phyloP scores from a whole-genome alignment of 1,140 invertebrate species.

The Solenopsis invicta region DNA sequence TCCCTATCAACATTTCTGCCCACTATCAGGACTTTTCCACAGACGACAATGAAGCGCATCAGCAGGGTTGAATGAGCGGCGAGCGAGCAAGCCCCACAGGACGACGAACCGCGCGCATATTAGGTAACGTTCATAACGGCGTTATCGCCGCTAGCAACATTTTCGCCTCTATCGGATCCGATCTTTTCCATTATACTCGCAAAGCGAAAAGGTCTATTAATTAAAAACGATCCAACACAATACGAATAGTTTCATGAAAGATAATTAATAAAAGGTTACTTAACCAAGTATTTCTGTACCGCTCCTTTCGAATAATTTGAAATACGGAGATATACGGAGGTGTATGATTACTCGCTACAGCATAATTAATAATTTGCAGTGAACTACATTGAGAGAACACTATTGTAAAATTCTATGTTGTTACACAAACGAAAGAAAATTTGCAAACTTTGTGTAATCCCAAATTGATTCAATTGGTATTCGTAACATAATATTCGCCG shows the following conservation, averaged over 20 bases:
- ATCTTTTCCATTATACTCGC: background rate
- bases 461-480: background rate
- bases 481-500: background rate
- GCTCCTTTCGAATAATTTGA: background rate
- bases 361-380: background rate
- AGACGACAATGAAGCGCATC: conserved; percentile 41
- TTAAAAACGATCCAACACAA: background rate
- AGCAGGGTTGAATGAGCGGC: conserved; percentile 65
- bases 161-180: background rate
- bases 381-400: background rate
- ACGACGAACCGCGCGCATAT: conserved; percentile 67
- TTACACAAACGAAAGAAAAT: background rate
- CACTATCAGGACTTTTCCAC: conserved; percentile 32
- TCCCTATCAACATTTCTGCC: conserved; percentile 5
- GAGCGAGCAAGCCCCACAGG: conserved; percentile 36
- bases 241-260: background rate
- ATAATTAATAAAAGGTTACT: background rate
- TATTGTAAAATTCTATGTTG: background rate
- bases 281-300: background rate
- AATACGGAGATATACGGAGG: background rate
- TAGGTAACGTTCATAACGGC: conserved; percentile 57
- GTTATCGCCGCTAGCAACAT: background rate
- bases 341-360: background rate
- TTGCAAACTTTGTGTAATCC: background rate
- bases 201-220: background rate